phyloP scores from a whole-genome alignment of 2,888 invertebrate genomes.

The Neoascia interrupta region DNA sequence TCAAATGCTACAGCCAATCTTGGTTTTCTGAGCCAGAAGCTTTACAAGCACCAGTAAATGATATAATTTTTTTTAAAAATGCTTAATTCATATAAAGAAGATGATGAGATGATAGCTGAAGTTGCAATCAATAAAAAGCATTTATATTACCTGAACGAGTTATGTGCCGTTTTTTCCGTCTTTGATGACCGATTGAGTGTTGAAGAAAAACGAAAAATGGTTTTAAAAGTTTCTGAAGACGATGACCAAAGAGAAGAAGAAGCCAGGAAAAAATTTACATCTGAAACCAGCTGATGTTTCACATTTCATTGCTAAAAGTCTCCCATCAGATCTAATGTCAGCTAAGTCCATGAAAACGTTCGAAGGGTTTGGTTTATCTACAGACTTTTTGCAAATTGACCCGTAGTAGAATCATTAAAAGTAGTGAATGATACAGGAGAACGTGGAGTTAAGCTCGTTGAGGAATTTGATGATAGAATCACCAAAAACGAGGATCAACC shows the following conservation, averaged over 20 bases:
- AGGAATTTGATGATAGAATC: too few relatives aligned
- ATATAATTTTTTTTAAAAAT: background rate
- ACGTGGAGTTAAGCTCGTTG: too few relatives aligned
- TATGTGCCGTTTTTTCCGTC: background rate
- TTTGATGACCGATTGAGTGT: background rate
- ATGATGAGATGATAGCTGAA: too few relatives aligned
- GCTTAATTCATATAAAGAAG: too few relatives aligned
- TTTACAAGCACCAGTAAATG: background rate
- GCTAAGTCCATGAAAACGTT: slow-evolving; percentile 7
- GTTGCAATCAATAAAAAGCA: slow-evolving; percentile 2
- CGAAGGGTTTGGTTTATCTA: slow-evolving; percentile 14
- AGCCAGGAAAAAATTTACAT: too few relatives aligned
- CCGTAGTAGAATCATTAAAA: too few relatives aligned
- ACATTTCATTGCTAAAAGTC: background rate
- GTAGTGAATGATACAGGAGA: too few relatives aligned
- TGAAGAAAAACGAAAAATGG: too few relatives aligned
- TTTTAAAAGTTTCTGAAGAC: too few relatives aligned
- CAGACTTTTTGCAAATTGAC: slow-evolving; percentile 2
- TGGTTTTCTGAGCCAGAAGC: slow-evolving; percentile 36
- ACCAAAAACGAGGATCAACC: too few relatives aligned
- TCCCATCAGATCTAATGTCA: background rate
- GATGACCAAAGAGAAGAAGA: too few relatives aligned
- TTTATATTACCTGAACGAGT: background rate
- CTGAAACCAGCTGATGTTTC: too few relatives aligned
- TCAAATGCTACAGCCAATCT: slow-evolving; percentile 19